Percentiles rank a stretch among this genome's conserved stretches.
Conservation (phyloP, 1,140 invertebrate species). For the Trialeurodes vaporariorum region DNA sequence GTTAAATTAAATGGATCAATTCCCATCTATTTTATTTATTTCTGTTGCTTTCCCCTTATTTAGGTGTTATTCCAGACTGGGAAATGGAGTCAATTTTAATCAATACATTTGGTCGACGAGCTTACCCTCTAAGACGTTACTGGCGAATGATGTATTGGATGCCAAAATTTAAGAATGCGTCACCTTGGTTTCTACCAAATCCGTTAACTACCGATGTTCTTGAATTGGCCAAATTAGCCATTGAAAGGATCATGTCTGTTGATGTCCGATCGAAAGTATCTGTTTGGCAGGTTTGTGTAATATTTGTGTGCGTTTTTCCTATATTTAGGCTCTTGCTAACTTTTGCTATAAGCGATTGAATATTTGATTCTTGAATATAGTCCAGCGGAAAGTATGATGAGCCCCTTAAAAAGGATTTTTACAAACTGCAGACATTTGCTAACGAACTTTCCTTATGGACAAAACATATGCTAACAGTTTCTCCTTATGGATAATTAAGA, state of each 20-base stretch:
- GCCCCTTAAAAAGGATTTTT: too few species aligned
- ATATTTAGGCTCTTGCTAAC: too few species aligned
- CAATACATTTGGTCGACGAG: conserved; percentile 70
- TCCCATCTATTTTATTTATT: neutral
- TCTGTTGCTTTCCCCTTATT: conserved; percentile 25
- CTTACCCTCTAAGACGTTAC: conserved; percentile 67
- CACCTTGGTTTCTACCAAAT: conserved; percentile 76
- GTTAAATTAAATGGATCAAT: neutral
- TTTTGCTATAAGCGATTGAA: too few species aligned
- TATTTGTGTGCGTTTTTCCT: too few species aligned
- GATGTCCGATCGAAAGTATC: conserved; percentile 62
- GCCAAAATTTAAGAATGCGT: conserved; percentile 87
- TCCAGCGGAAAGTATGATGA: too few species aligned
- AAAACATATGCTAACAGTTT: too few species aligned
- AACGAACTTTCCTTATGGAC: too few species aligned
- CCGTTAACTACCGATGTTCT: conserved; percentile 56
- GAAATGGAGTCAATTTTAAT: conserved; percentile 73
- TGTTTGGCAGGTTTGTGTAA: conserved; percentile 47
- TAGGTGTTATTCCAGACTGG: conserved; percentile 81
- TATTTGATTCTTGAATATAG: too few species aligned
- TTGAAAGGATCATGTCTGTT: conserved; percentile 74
- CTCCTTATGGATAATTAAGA: too few species aligned
- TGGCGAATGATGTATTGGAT: conserved; percentile 96
- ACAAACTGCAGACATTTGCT: too few species aligned
- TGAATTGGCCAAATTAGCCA: conserved; percentile 73